Conservation (phyloP, 1,140 invertebrate species). For the Musca vetustissima region DNA sequence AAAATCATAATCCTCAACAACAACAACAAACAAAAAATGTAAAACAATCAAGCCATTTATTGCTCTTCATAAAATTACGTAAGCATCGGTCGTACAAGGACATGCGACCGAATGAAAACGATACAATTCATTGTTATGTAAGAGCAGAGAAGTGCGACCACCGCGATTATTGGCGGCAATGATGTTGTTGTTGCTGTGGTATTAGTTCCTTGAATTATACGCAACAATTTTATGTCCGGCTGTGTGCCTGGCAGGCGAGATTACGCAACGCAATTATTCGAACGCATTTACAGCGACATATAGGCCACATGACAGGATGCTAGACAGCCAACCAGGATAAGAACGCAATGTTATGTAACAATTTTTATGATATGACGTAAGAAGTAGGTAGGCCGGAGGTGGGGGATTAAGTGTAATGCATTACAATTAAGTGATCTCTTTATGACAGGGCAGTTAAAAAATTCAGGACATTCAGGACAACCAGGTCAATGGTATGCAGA, state of each 20-base stretch:
- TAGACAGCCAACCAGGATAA: neutral
- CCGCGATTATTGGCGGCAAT: neutral
- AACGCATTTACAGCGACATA: conserved; percentile 10
- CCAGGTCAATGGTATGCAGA: conserved; percentile 8
- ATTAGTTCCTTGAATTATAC: conserved; percentile 12
- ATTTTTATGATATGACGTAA: conserved; percentile 16
- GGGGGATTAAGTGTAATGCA: neutral
- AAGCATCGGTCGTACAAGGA: too few relatives aligned
- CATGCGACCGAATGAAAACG: too few relatives aligned
- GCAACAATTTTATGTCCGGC: conserved; percentile 7
- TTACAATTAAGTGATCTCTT: conserved; percentile 27
- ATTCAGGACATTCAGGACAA: conserved; percentile 42
- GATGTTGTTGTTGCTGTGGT: neutral
- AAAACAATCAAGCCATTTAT: too few relatives aligned
- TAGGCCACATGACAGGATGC: conserved; percentile 4
- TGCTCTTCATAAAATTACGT: too few relatives aligned
- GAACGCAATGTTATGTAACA: conserved; percentile 12
- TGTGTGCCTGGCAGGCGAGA: neutral
- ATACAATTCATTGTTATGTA: too few relatives aligned
- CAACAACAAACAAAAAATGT: too few relatives aligned
- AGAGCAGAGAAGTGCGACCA: conserved; percentile 8
- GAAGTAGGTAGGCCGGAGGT: neutral
- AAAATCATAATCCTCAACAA: too few relatives aligned
- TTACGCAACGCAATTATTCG: conserved; percentile 14
- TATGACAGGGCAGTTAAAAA: conserved; percentile 45